A percentile compares a stretch with the other conserved stretches of the same genome.
Conservation (phyloP, 92 coral and sea anemone genomes). For the Micromussa lordhowensis region DNA sequence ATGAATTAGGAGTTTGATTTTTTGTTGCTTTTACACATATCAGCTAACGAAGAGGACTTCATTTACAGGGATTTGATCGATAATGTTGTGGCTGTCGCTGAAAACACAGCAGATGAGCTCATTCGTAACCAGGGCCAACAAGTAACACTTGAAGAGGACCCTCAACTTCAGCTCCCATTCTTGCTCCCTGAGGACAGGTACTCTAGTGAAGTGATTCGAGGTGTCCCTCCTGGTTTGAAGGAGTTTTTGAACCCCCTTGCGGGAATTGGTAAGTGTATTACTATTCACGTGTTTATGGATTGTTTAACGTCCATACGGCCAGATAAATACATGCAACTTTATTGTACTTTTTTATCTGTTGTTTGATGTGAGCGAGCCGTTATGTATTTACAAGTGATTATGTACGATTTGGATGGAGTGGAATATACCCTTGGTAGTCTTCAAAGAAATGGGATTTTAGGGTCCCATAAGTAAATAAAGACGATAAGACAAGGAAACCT, state of each 20-base stretch:
- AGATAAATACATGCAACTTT: neutral
- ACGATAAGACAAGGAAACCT: too few species aligned
- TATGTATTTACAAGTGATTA: too few species aligned
- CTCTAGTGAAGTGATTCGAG: conserved; percentile 94
- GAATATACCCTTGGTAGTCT: too few species aligned
- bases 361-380: neutral
- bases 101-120: conserved; percentile 94
- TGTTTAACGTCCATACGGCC: neutral
- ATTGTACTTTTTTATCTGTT: neutral
- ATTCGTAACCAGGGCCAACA: conserved; percentile 93
- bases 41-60: neutral
- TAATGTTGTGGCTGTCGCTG: conserved; percentile 85
- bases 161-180: conserved; percentile 92
- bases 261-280: conserved; percentile 63
- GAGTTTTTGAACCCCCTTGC: conserved; percentile 94
- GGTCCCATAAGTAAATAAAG: too few species aligned
- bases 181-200: conserved; percentile 96
- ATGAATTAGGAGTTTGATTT: neutral
- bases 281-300: neutral
- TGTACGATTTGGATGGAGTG: too few species aligned
- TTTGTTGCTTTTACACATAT: neutral
- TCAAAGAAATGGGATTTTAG: too few species aligned
- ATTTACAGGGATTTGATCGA: conserved; percentile 78
- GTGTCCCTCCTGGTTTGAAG: conserved; percentile 93
- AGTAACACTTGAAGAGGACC: conserved; percentile 93